These are phyloP conservation scores for Agrilus cyanescens DNA, from an alignment of 2,888 invertebrate species.

Conservation along the genomic window DNA sequence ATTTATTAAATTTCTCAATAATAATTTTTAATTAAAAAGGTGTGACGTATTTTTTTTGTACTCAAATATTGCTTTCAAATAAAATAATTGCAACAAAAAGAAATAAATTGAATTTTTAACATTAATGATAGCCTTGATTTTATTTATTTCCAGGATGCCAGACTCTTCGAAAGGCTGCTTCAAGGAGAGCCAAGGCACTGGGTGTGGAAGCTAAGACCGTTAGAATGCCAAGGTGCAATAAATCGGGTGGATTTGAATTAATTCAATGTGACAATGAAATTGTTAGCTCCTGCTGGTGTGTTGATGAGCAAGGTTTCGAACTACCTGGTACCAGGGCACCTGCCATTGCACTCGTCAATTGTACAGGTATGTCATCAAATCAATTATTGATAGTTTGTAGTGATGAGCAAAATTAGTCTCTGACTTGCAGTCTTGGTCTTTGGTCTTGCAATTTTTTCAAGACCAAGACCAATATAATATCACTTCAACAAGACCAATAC, in stretches of 20 bases:
- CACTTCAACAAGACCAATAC: too few relatives aligned
- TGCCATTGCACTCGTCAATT: constrained; percentile 53
- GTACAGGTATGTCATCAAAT: constrained; percentile 41
- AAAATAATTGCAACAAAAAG: not conserved
- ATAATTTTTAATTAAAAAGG: not conserved
- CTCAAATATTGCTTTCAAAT: not conserved
- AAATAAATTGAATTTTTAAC: constrained; percentile 1
- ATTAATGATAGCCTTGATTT: constrained; percentile 1
- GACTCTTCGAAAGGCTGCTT: constrained; percentile 49
- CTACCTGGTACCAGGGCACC: constrained; percentile 61
- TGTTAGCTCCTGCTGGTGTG: constrained; percentile 72
- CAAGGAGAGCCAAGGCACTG: constrained; percentile 48
- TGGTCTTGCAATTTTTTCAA: too few relatives aligned
- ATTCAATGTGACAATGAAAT: constrained; percentile 67
- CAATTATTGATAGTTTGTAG: too few relatives aligned
- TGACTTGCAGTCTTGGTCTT: too few relatives aligned
- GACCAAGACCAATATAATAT: too few relatives aligned
- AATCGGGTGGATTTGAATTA: constrained; percentile 60
- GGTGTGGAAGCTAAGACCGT: constrained; percentile 37
- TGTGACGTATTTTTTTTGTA: not conserved
- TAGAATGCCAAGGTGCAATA: constrained; percentile 59
- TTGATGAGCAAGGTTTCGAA: constrained; percentile 68
- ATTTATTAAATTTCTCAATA: not conserved
- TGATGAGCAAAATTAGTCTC: too few relatives aligned
- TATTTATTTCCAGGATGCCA: constrained; percentile 48